A percentile compares a stretch with the other conserved stretches of the same genome.
phyloP scores from a whole-genome alignment of 2,888 invertebrate species.

The Cryptophagus acutangulus region DNA sequence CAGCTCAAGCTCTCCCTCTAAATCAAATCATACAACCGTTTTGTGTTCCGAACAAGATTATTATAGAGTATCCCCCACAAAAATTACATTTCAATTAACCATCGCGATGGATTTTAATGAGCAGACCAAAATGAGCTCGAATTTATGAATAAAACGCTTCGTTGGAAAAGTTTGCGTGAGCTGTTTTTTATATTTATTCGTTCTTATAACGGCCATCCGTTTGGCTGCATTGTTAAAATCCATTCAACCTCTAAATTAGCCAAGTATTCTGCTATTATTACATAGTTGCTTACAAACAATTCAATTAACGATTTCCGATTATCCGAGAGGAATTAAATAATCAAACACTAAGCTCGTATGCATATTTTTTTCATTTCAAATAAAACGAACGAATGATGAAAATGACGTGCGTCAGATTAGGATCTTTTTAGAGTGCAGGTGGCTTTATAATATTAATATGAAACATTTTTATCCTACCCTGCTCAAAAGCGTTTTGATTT shows the following conservation, averaged over 20 bases:
- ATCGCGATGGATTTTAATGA: too few relatives aligned
- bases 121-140: too few relatives aligned
- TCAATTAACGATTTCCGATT: conserved; percentile 3
- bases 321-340: too few relatives aligned
- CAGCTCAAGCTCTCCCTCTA: too few relatives aligned
- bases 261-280: conserved; percentile 1
- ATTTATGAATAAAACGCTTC: too few relatives aligned
- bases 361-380: background rate
- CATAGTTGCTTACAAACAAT: conserved; percentile 1
- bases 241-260: conserved; percentile 5
- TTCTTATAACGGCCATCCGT: conserved; percentile 5
- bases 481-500: conserved; percentile 3
- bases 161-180: conserved; percentile 4
- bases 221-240: conserved; percentile 4
- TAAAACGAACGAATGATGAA: conserved; percentile 21
- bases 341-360: too few relatives aligned
- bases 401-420: conserved; percentile 30
- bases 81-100: too few relatives aligned
- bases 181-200: background rate
- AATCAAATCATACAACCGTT: too few relatives aligned
- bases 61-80: too few relatives aligned
- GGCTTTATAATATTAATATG: too few relatives aligned
- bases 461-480: conserved; percentile 2
- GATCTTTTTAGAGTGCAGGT: conserved; percentile 26
- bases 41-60: too few relatives aligned